These are phyloP conservation scores for Galemys pyrenaicus DNA, from an alignment of 2,113 vertebrate species.

Conservation along the genomic window DNA sequence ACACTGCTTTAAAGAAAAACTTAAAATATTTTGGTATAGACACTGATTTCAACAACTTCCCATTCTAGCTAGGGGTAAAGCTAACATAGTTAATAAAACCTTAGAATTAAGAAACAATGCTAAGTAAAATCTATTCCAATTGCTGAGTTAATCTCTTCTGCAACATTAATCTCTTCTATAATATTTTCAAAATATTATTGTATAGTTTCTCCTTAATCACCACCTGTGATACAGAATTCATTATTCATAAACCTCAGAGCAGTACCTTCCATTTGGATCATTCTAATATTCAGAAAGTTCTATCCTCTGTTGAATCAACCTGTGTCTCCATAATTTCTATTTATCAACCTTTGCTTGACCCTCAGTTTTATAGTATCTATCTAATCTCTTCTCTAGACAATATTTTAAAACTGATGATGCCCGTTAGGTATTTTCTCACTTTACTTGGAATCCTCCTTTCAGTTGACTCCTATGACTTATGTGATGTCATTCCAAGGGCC, in stretches of 20 bases:
- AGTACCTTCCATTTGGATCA: not conserved
- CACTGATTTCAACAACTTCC: not conserved
- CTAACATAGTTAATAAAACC: not conserved
- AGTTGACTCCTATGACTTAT: not conserved
- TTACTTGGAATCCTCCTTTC: not conserved
- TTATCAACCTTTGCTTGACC: not conserved
- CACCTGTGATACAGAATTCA: not conserved
- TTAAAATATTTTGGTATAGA: not conserved
- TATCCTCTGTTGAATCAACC: not conserved
- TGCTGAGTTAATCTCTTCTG: not conserved
- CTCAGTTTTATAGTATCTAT: not conserved
- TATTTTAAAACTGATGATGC: not conserved
- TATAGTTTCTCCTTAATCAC: not conserved
- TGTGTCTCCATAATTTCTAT: not conserved
- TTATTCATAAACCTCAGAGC: not conserved
- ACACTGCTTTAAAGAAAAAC: not conserved
- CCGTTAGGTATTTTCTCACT: not conserved
- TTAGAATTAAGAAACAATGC: slow-evolving; percentile 7
- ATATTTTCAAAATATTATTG: not conserved
- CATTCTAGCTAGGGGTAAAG: not conserved
- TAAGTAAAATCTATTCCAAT: not conserved
- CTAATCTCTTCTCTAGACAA: not conserved
- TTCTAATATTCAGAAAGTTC: not conserved
- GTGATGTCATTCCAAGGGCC: not conserved
- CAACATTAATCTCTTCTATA: not conserved